A percentile compares a stretch with the other conserved stretches of the same genome.
phyloP scores from a whole-genome alignment of 2,113 vertebrate species.

The Todiramphus saurophagus region DNA sequence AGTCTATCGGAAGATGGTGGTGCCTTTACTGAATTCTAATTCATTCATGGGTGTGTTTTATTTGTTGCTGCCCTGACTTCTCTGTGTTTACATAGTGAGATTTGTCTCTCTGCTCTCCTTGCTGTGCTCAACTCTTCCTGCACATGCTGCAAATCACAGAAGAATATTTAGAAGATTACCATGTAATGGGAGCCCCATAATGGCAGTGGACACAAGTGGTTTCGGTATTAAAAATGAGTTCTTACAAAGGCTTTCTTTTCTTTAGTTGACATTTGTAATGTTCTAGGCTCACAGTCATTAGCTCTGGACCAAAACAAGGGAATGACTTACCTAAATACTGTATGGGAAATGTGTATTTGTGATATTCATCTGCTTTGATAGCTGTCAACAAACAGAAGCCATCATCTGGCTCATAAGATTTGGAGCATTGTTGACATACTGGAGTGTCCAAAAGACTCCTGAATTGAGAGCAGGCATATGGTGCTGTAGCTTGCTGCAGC shows the following conservation, averaged over 20 bases:
- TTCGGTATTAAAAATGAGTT: neutral
- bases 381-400: neutral
- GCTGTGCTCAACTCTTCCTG: neutral
- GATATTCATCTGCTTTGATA: neutral
- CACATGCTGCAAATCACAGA: neutral
- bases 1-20: neutral
- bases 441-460: neutral
- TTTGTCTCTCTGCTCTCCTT: neutral
- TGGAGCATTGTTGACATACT: neutral
- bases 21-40: neutral
- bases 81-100: neutral
- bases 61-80: neutral
- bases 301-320: neutral
- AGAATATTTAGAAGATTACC: neutral
- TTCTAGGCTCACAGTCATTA: neutral
- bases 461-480: neutral
- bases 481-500: neutral
- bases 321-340: neutral
- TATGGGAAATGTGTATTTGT: neutral
- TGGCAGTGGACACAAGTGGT: neutral
- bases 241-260: neutral
- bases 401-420: neutral
- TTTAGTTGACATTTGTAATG: neutral
- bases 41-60: neutral
- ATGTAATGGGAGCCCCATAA: neutral